Evolutionary conservation across 1,140 invertebrate genomes (phyloP).

Genomic region (Hirudo medicinalis): DNA sequence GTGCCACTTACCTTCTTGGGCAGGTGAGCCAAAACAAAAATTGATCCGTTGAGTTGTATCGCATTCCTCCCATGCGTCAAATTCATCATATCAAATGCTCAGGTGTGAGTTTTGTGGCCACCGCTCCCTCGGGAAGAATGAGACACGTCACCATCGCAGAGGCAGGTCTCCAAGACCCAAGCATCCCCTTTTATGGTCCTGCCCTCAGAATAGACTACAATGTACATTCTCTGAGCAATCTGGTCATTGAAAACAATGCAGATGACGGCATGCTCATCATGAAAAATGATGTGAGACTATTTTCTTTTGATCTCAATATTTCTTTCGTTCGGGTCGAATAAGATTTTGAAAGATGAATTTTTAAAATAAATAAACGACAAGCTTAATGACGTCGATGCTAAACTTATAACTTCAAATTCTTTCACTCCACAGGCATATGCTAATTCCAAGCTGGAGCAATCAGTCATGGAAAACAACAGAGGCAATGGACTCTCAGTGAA

Average conservation of each 20-base stretch:
- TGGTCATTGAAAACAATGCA: constrained; percentile 37
- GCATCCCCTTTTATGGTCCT: constrained; percentile 69
- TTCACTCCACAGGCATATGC: background rate
- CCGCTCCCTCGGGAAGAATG: constrained; percentile 27
- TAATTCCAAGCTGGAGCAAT: constrained; percentile 5
- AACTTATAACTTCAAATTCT: background rate
- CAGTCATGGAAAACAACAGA: constrained; percentile 28
- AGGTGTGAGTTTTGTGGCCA: constrained; percentile 35
- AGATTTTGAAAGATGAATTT: background rate
- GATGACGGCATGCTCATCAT: constrained; percentile 64
- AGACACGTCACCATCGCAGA: constrained; percentile 29
- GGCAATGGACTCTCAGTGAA: constrained; percentile 34
- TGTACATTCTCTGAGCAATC: constrained; percentile 70
- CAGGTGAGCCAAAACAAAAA: constrained; percentile 28
- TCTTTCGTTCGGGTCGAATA: background rate
- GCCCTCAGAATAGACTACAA: constrained; percentile 93
- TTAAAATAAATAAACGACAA: background rate
- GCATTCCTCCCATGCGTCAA: background rate
- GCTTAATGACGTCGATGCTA: background rate
- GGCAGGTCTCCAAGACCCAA: constrained; percentile 83
- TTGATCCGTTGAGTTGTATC: background rate
- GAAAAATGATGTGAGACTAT: constrained; percentile 57
- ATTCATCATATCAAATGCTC: constrained; percentile 21
- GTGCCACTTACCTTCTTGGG: constrained; percentile 37
- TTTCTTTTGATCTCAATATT: constrained; percentile 20